Percentiles rank a stretch among this genome's conserved stretches.
phyloP scores from a whole-genome alignment of 2,888 invertebrate genomes.

The Sycophila texana region DNA sequence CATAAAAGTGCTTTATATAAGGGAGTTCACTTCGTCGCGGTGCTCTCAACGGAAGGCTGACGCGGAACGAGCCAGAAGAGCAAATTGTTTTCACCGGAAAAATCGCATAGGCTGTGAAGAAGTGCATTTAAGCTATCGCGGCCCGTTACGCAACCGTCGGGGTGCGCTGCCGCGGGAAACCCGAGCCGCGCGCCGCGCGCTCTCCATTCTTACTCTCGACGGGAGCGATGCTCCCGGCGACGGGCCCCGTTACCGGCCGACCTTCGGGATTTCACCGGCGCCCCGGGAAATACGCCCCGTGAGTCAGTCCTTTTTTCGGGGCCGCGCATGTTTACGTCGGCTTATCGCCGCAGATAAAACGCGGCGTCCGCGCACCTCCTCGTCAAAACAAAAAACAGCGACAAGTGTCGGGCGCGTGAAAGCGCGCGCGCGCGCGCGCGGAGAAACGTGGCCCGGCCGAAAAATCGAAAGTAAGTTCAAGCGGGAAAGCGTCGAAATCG shows the following conservation, averaged over 20 bases:
- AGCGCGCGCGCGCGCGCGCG: background rate
- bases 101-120: background rate
- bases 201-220: conserved; percentile 40
- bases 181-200: conserved; percentile 1
- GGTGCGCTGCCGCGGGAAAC: background rate
- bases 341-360: background rate
- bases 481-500: too few species aligned
- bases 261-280: conserved; percentile 11
- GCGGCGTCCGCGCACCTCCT: background rate
- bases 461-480: too few species aligned
- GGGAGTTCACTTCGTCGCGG: background rate
- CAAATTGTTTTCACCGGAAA: background rate
- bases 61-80: background rate
- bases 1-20: too few species aligned
- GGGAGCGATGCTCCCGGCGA: background rate
- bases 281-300: background rate
- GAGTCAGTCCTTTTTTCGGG: background rate
- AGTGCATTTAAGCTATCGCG: conserved; percentile 3
- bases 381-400: background rate
- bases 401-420: background rate
- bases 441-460: too few species aligned
- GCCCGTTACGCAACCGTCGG: background rate
- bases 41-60: background rate
- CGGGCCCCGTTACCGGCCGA: conserved; percentile 10
- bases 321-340: background rate